Percentiles rank a stretch among this genome's conserved stretches.
These are phyloP conservation scores for Drosophila mimica DNA, from an alignment of 2,888 invertebrate genomes.

Conservation along the genomic window DNA sequence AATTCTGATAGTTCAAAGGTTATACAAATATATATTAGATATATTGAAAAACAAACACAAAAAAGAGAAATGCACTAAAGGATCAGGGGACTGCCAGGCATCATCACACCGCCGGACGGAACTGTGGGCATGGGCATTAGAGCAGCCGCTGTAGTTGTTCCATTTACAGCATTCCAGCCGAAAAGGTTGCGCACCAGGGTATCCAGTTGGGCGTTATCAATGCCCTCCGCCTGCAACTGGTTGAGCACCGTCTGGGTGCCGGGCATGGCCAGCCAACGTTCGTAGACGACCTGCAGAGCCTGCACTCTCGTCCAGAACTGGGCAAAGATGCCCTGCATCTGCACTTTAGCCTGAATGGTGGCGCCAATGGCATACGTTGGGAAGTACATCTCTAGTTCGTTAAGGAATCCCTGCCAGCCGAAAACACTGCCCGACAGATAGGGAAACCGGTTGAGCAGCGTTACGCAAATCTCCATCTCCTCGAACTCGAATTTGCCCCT, in stretches of 20 bases:
- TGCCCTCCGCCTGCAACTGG: constrained; percentile 71
- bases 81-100: constrained; percentile 30
- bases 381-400: constrained; percentile 72
- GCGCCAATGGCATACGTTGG: constrained; percentile 71
- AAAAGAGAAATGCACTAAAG: constrained; percentile 5
- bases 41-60: constrained; percentile 30
- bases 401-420: constrained; percentile 82
- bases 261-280: constrained; percentile 72
- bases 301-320: constrained; percentile 72
- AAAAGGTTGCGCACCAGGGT: constrained; percentile 74
- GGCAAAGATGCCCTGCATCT: constrained; percentile 72
- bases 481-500: constrained; percentile 64
- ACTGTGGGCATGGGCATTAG: constrained; percentile 10
- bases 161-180: constrained; percentile 67
- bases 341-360: constrained; percentile 70
- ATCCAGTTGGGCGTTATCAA: constrained; percentile 73
- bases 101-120: constrained; percentile 45
- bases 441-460: constrained; percentile 67
- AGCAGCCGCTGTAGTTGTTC: neutral
- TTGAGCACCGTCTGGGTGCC: constrained; percentile 61
- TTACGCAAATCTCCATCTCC: constrained; percentile 61
- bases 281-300: constrained; percentile 72
- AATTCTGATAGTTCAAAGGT: constrained; percentile 46
- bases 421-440: constrained; percentile 68
- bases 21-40: constrained; percentile 64